These are phyloP conservation scores for Asobara japonica DNA, from an alignment of 1,140 invertebrate genomes.

Conservation along the genomic window DNA sequence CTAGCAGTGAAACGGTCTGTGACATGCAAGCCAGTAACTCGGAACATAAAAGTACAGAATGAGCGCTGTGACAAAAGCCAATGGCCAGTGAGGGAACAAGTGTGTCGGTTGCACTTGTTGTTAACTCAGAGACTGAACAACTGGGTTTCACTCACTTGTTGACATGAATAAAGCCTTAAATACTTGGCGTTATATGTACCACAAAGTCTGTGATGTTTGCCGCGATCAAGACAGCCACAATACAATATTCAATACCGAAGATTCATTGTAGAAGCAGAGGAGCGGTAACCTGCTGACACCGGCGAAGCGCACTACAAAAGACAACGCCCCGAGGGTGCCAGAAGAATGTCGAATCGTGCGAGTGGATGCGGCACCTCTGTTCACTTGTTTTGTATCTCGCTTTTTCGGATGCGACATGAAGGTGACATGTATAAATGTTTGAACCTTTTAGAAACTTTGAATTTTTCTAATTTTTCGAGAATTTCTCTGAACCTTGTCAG, in stretches of 20 bases:
- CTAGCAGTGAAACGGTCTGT: neutral
- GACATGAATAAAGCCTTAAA: conserved; percentile 14
- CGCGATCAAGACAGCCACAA: neutral
- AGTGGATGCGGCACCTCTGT: neutral
- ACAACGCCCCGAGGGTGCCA: neutral
- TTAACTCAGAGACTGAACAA: neutral
- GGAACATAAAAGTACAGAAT: neutral
- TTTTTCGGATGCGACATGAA: too few relatives aligned
- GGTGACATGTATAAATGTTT: too few relatives aligned
- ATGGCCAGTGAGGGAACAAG: neutral
- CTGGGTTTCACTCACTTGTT: neutral
- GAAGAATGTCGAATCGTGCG: neutral
- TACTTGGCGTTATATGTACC: neutral
- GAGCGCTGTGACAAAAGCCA: neutral
- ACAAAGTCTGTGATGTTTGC: neutral
- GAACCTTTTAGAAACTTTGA: too few relatives aligned
- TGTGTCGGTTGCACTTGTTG: conserved; percentile 11
- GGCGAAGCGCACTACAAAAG: neutral
- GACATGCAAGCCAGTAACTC: neutral
- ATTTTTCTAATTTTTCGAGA: too few relatives aligned
- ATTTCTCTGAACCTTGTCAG: too few relatives aligned
- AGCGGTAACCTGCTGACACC: neutral
- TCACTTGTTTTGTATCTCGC: too few relatives aligned
- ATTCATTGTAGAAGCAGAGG: neutral
- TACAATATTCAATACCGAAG: neutral